Conservation (phyloP, 2,113 vertebrate genomes). For the Dendrocopos noguchii region DNA sequence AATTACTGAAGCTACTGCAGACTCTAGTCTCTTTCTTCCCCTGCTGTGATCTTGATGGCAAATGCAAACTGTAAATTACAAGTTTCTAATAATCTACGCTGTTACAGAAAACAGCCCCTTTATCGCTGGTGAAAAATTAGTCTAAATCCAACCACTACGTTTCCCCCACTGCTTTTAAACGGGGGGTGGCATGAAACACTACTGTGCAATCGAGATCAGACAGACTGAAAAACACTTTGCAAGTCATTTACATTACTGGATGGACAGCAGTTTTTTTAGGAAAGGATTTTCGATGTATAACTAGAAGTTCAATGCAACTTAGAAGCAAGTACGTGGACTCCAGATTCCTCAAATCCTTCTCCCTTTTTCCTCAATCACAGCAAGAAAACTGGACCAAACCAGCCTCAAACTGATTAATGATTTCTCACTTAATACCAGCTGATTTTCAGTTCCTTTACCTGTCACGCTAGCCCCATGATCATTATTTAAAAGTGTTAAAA, state of each 20-base stretch:
- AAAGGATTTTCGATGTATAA: neutral
- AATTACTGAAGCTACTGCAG: neutral
- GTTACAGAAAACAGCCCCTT: neutral
- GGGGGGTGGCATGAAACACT: neutral
- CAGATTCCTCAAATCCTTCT: neutral
- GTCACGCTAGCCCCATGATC: neutral
- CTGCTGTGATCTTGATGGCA: slow-evolving; percentile 9
- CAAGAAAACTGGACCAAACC: neutral
- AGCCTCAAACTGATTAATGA: neutral
- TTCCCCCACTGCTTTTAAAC: neutral
- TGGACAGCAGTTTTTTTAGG: neutral
- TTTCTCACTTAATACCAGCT: neutral
- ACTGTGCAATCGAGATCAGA: neutral
- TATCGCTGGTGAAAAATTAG: neutral
- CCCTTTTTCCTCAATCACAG: neutral
- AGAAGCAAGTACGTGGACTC: neutral
- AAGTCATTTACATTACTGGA: neutral
- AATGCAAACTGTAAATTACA: slow-evolving; percentile 4
- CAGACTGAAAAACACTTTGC: neutral
- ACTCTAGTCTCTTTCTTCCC: neutral
- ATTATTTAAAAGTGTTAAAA: neutral
- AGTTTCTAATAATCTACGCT: slow-evolving; percentile 8
- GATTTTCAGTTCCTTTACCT: neutral
- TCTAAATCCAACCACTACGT: neutral
- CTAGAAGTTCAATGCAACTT: neutral